Evolutionary conservation across 2,888 invertebrate genomes (phyloP), one percentile per base, ranked within the genome.

Genomic region (Tuberolachnus salignus): DNA sequence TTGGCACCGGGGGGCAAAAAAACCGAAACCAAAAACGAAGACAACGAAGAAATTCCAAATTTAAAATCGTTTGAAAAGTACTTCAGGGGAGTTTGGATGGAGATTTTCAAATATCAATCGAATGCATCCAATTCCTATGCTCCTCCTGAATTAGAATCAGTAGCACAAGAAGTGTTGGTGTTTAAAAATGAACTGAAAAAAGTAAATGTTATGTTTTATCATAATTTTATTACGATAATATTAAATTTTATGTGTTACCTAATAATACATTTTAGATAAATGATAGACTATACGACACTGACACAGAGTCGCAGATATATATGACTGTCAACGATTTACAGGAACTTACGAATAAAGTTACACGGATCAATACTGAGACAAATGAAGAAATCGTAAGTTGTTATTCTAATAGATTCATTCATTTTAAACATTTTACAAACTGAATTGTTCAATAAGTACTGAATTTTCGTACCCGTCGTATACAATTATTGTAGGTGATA

Each of bases 301-400:
- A 72, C 21, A 34, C 26, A 10, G 11, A 71, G 6, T 46, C 49
- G 16, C 78, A 81, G 10, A 16, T 49, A 53, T 42, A 71, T 19
- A 71, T 81, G 44, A 69, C 66, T 13, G 73, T 81, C 2, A 49
- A 80, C 8, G 72, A 81, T 42, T 66, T 81, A 21, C 81, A 81
- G 46, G 42, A 10, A 13, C 63, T 57, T 21, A 81, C 67, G 0
- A 53, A 81, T 71, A 4, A 61, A n/a, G 51, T 81, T 34, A 67
- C 74, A 67, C 23, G 21, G 4, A 55, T 64, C 11, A 1, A 11
- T 8, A 46, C 59, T 19, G 8, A 59, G 10, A 34, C 21, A 49
- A 23, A 63, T 26, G 69, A 73, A 49, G 61, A 46, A 16, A 53
- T 63, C 6, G 64, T 64, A 61, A 51, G 21, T 74, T 13, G 26